Percentiles rank a stretch among this genome's conserved stretches.
Conservation (phyloP, 2,888 invertebrate genomes). For the Lissonota sp. region DNA sequence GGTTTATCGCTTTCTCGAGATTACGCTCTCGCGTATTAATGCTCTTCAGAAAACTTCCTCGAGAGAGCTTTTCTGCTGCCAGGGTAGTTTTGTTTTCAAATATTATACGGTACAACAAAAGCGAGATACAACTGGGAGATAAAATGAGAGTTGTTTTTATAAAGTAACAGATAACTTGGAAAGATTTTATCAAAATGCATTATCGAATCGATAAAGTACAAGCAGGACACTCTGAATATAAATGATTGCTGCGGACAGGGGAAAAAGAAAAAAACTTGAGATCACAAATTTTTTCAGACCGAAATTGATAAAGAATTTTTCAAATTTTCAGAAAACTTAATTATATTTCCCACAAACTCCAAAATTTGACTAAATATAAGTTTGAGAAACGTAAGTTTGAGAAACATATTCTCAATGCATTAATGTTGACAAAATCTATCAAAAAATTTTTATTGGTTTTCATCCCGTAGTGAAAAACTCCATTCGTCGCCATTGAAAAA, state of each 20-base stretch:
- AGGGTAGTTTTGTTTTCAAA: slow-evolving; percentile 22
- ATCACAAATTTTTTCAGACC: too few relatives aligned
- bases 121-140: slow-evolving; percentile 23
- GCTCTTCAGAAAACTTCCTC: slow-evolving; percentile 23
- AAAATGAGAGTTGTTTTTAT: not conserved
- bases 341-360: too few relatives aligned
- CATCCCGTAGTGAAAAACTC: too few relatives aligned
- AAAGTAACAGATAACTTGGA: too few relatives aligned
- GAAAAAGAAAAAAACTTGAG: slow-evolving; percentile 5
- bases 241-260: too few relatives aligned
- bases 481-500: too few relatives aligned
- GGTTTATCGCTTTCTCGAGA: slow-evolving; percentile 72
- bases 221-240: slow-evolving; percentile 5
- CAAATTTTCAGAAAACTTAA: too few relatives aligned
- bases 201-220: slow-evolving; percentile 52
- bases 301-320: too few relatives aligned
- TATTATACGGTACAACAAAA: slow-evolving; percentile 31
- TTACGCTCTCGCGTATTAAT: slow-evolving; percentile 26
- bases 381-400: too few relatives aligned
- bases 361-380: too few relatives aligned
- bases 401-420: too few relatives aligned
- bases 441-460: slow-evolving; percentile 12
- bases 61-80: slow-evolving; percentile 47
- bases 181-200: slow-evolving; percentile 55
- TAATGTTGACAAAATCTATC: too few relatives aligned